phyloP scores from a whole-genome alignment of 2,888 invertebrate species.

The Yponomeuta sedellus region DNA sequence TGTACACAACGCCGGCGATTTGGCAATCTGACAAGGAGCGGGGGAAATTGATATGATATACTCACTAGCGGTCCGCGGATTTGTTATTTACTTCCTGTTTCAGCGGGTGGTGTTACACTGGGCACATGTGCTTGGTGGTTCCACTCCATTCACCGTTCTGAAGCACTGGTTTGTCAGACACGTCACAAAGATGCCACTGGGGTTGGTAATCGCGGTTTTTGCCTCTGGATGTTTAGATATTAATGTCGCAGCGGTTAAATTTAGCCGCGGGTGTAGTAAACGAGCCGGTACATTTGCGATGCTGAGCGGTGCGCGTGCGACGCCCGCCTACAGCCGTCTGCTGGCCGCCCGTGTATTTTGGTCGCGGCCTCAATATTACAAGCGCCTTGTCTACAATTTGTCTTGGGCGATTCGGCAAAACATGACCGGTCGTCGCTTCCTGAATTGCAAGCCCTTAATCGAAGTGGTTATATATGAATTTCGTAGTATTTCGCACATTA shows the following conservation, averaged over 20 bases:
- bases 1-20: slow-evolving; percentile 30
- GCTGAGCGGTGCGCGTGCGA: slow-evolving; percentile 67
- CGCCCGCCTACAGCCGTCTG: slow-evolving; percentile 70
- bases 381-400: slow-evolving; percentile 70
- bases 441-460: slow-evolving; percentile 17
- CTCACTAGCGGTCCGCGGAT: slow-evolving; percentile 53
- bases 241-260: slow-evolving; percentile 69
- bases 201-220: slow-evolving; percentile 53
- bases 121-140: slow-evolving; percentile 1
- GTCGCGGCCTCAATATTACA: slow-evolving; percentile 71
- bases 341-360: slow-evolving; percentile 66
- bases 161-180: slow-evolving; percentile 39
- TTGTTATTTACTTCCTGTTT: slow-evolving; percentile 49
- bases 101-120: not conserved
- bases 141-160: slow-evolving; percentile 36
- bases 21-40: slow-evolving; percentile 65
- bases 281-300: slow-evolving; percentile 58
- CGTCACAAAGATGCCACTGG: slow-evolving; percentile 24
- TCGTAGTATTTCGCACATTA: not conserved
- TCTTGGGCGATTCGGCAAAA: slow-evolving; percentile 69
- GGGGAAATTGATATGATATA: slow-evolving; percentile 60
- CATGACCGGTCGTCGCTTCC: slow-evolving; percentile 50
- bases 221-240: slow-evolving; percentile 64
- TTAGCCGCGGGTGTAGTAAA: slow-evolving; percentile 59
- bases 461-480: not conserved